These are phyloP conservation scores for Blera fallax DNA, from an alignment of 2,888 invertebrate genomes.

Conservation along the genomic window DNA sequence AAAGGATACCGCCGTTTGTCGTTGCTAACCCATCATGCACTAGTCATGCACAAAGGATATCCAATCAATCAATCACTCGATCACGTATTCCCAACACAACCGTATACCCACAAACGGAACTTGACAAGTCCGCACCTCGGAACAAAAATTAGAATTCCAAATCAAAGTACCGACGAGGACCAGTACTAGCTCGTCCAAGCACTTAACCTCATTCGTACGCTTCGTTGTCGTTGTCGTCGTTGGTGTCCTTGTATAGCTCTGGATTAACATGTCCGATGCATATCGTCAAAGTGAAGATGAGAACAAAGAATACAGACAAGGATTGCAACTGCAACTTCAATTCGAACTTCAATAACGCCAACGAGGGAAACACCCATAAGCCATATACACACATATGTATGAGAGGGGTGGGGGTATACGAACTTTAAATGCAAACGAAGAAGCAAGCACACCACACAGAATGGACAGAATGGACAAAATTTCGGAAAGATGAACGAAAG, in stretches of 20 bases:
- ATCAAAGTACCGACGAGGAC: conserved; percentile 48
- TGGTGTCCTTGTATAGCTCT: conserved; percentile 47
- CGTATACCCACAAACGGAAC: conserved; percentile 49
- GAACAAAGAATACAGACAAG: conserved; percentile 53
- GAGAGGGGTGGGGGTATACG: background rate
- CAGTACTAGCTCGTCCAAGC: conserved; percentile 27
- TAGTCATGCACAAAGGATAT: conserved; percentile 51
- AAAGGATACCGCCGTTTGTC: background rate
- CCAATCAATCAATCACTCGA: conserved; percentile 68
- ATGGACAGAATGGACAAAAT: conserved; percentile 25
- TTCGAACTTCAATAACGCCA: background rate
- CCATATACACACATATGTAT: too few relatives aligned
- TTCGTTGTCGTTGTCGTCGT: conserved; percentile 26
- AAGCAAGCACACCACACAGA: too few relatives aligned
- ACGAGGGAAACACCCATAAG: conserved; percentile 1
- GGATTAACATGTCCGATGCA: conserved; percentile 70
- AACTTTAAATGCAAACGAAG: conserved; percentile 47
- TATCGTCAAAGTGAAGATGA: conserved; percentile 62
- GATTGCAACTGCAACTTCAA: conserved; percentile 9
- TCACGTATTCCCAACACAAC: conserved; percentile 52
- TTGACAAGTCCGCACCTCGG: conserved; percentile 57
- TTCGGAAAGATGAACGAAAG: conserved; percentile 26
- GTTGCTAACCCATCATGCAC: conserved; percentile 11
- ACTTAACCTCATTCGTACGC: conserved; percentile 62
- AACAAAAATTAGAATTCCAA: conserved; percentile 59